Base-by-base conservation (phyloP, 1,140 invertebrate species). In the Lepeophtheirus salmonis region DNA sequence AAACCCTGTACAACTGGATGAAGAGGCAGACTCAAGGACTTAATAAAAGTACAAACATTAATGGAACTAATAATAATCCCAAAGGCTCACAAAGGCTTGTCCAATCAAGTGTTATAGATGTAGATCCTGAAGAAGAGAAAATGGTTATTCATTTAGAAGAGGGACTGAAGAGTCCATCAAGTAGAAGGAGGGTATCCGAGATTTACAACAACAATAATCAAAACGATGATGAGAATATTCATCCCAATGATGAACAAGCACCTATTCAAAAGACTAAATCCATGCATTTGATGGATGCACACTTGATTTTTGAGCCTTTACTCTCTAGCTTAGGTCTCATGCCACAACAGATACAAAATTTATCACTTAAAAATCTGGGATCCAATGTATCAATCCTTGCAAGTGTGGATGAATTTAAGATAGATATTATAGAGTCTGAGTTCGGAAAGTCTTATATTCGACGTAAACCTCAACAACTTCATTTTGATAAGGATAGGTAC, bases 1-100 rank as follows among this genome's bases (percentile, higher is more conserved):
- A 91, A 69, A 86, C 89, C 73, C 72, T 95, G 26, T 94, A 94
- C 68, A 86, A 83, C 63, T 94, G 89, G 89, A 92, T 94, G 89
- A 84, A 85, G 0, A 85, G 88, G 67, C 89, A 92, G 65, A 64
- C 23, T 49, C 56, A 12, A 62, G 50, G 2, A 63, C 30, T 41
- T 6, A 41, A n/a, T 41, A 41, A 41, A 41, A 41, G 30, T n/a
- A n/a, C n/a, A n/a, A n/a, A n/a, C n/a, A n/a, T n/a, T n/a, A n/a
- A n/a, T n/a, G n/a, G n/a, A n/a, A n/a, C n/a, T n/a, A n/a, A n/a
- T n/a, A 41, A n/a, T 41, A n/a, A 6, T n/a, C 30, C 30, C n/a
- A 6, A 6, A 10, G 6, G 6, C 6, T 41, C 30, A 10, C 30
- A 41, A 41, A 41, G 30, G n/a, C 30, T 10, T 41, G 30, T 41